These are phyloP conservation scores for Gorsachius goisagi DNA, from an alignment of 2,113 vertebrate species.

Conservation along the genomic window DNA sequence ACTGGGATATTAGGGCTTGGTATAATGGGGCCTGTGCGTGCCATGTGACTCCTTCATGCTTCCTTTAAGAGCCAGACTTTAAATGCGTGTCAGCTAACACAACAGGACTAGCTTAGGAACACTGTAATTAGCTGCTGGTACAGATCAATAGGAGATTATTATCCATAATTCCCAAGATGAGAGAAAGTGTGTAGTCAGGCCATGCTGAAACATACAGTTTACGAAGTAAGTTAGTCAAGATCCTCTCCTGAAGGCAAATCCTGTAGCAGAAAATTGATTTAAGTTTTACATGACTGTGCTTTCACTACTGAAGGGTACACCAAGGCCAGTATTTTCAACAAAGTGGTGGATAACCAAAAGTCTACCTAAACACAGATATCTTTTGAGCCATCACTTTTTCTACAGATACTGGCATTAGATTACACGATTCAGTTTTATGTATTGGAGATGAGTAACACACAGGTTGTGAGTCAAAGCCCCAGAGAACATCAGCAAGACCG, in stretches of 20 bases:
- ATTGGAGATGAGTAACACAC: background rate
- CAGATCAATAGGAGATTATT: background rate
- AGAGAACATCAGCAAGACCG: background rate
- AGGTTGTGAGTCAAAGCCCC: background rate
- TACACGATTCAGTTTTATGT: background rate
- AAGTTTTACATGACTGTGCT: background rate
- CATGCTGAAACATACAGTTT: background rate
- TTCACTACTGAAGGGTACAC: background rate
- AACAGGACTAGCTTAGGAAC: background rate
- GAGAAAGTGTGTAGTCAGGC: background rate
- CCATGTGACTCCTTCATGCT: background rate
- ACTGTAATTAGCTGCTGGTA: background rate
- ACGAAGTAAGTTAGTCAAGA: background rate
- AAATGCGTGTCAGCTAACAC: background rate
- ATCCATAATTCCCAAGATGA: background rate
- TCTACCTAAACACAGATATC: background rate
- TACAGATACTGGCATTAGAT: background rate
- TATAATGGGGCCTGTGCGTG: accelerated
- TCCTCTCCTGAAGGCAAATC: background rate
- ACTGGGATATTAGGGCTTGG: background rate
- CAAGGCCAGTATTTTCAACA: background rate
- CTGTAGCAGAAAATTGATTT: background rate
- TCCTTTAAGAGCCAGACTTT: background rate
- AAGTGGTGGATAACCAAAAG: background rate
- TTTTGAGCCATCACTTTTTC: background rate